Conservation (phyloP, 1,140 invertebrate species). For the Drosophila sucinea region DNA sequence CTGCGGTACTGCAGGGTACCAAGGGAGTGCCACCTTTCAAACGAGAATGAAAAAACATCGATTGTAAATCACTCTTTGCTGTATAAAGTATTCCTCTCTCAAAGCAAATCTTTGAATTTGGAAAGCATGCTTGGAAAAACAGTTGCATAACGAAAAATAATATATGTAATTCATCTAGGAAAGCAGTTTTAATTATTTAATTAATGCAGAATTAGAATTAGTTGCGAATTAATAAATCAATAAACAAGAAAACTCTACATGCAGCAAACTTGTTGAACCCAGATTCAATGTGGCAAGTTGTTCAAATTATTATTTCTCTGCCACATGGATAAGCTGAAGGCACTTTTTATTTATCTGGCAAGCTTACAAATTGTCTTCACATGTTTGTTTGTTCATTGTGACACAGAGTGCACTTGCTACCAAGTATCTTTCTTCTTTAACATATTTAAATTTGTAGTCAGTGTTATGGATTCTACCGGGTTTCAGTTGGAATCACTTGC, state of each 20-base stretch:
- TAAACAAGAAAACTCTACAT: conserved; percentile 32
- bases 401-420: conserved; percentile 60
- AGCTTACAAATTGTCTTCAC: conserved; percentile 67
- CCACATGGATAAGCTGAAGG: conserved; percentile 54
- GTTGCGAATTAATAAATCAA: conserved; percentile 43
- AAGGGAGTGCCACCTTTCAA: conserved; percentile 85
- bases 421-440: conserved; percentile 3
- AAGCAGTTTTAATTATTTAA: conserved; percentile 33
- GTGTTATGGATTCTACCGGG: conserved; percentile 20
- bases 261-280: conserved; percentile 52
- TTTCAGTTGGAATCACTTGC: conserved; percentile 42
- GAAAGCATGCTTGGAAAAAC: conserved; percentile 59
- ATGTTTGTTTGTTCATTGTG: conserved; percentile 40
- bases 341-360: conserved; percentile 39
- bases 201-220: conserved; percentile 25
- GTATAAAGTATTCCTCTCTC: not conserved
- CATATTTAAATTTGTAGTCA: conserved; percentile 29
- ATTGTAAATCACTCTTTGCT: conserved; percentile 17
- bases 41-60: conserved; percentile 36
- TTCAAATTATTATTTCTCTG: conserved; percentile 24
- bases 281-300: conserved; percentile 53
- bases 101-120: conserved; percentile 17
- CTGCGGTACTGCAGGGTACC: conserved; percentile 82
- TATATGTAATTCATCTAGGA: conserved; percentile 23
- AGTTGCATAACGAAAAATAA: conserved; percentile 45